Evolutionary conservation across 2,888 invertebrate genomes (phyloP), one percentile per base, ranked within the genome.

Genomic region (Willowsia nigromaculata): DNA sequence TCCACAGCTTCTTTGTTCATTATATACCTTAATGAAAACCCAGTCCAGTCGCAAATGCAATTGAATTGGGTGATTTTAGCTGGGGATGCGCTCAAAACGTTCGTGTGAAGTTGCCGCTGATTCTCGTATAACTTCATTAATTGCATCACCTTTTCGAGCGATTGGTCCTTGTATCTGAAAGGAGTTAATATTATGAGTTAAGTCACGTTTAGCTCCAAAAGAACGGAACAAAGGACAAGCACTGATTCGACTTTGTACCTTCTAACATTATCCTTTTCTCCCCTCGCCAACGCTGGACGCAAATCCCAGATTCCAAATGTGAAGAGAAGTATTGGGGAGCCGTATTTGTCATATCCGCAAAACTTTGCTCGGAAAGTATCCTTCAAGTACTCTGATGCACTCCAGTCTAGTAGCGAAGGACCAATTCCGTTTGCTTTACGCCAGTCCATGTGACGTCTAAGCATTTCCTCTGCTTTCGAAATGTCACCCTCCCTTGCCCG

Each of bases 231-330:
- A n/a, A n/a, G n/a, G n/a, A n/a, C n/a, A n/a, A n/a, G n/a, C n/a
- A n/a, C n/a, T n/a, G 81, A 71, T 43, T 90, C 85, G 25, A 90
- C 90, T 18, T 90, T 90, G 78, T 87, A 91, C 9, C 86, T 65
- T 9, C 86, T 71, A 11, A 90, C 27, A 30, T 90, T 85, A 4
- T 68, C 80, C 33, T 90, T 88, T 22, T 91, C 90, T 13, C 88
- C 90, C 6, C 50, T 33, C 6, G 43, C 82, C 1, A 90, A 53
- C 1, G 89, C 86, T 18, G 84, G 86, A 9, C 91, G 80, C 18
- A 92, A 68, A 71, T 92, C 92, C 91, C 91, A 91, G 25, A 76
- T 18, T 22, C 91, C 91, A 80, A 92, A 91, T 1, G 89, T 90
- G 25, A 89, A 85, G n/a, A 92, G 78, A 0, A 91, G 27, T 9